These are phyloP conservation scores for Coilia nasus DNA, from an alignment of 2,797 vertebrate genomes.

Conservation along the genomic window DNA sequence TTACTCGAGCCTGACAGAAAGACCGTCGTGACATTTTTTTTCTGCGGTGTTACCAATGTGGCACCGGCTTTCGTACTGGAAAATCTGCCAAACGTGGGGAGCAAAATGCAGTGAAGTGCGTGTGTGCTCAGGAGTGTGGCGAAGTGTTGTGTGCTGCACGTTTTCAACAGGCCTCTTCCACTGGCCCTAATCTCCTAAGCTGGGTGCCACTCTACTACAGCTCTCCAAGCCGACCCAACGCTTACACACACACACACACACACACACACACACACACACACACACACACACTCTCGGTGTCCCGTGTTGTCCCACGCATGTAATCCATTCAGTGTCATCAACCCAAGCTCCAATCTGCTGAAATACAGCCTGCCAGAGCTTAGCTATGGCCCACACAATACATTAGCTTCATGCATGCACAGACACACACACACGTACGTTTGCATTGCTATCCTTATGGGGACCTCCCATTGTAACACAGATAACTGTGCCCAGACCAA, in stretches of 20 bases:
- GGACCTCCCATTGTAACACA: too few relatives aligned
- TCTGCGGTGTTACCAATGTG: neutral
- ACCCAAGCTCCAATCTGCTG: conserved; percentile 42
- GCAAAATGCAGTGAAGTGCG: conserved; percentile 36
- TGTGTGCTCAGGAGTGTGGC: neutral
- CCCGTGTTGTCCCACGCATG: conserved; percentile 26
- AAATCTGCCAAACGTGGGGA: neutral
- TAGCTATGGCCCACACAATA: neutral
- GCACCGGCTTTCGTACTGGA: neutral
- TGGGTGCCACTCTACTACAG: conserved; percentile 32
- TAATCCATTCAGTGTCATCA: conserved; percentile 54
- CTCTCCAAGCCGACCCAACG: neutral
- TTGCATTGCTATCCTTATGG: too few relatives aligned
- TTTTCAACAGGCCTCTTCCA: conserved; percentile 20
- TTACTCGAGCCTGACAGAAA: neutral
- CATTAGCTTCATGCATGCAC: neutral
- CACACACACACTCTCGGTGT: conserved; percentile 29
- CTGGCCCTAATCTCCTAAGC: conserved; percentile 51
- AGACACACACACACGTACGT: too few relatives aligned
- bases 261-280: too few relatives aligned
- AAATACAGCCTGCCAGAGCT: conserved; percentile 31
- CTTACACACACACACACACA: too few relatives aligned
- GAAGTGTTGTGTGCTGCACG: conserved; percentile 29
- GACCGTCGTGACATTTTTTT: neutral
- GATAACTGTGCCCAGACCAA: too few relatives aligned